A percentile compares a stretch with the other conserved stretches of the same genome.
These are phyloP conservation scores for Elymnias hypermnestra DNA, from an alignment of 1,140 invertebrate genomes.

Conservation along the genomic window DNA sequence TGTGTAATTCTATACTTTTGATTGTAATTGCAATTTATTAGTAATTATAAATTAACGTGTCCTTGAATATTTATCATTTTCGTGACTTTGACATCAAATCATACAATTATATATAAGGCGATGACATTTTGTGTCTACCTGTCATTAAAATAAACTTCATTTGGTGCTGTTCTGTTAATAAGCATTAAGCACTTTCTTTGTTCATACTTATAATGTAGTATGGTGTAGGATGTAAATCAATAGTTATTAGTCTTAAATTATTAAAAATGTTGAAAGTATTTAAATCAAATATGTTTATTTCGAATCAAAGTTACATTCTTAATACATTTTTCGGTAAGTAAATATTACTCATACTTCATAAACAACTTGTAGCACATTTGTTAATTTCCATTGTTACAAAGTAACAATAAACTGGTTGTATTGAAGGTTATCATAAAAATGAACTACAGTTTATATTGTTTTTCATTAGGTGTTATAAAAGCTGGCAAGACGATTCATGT, in stretches of 20 bases:
- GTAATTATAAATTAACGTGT: no score
- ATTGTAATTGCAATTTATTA: no score
- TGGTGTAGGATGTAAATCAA: no score
- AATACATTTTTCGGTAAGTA: conserved; percentile 24
- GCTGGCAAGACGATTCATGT: conserved; percentile 49
- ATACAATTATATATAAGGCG: no score
- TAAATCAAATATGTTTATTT: not conserved
- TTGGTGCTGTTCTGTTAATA: not conserved
- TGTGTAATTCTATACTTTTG: no score
- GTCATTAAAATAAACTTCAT: not conserved
- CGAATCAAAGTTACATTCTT: conserved; percentile 7
- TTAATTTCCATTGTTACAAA: conserved; percentile 14
- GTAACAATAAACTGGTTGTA: not conserved
- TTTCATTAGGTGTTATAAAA: conserved; percentile 30
- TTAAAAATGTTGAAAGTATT: conserved; percentile 4
- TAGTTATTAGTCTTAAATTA: not conserved
- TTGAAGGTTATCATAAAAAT: not conserved
- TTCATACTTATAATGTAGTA: no score
- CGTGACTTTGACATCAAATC: no score
- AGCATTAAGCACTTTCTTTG: no score
- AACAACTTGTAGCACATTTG: conserved; percentile 2
- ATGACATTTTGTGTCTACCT: no score
- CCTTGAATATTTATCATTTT: no score
- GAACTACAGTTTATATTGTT: not conserved
- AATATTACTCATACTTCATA: not conserved